Conservation (phyloP, 2,888 invertebrate genomes). For the Thecophora atra region DNA sequence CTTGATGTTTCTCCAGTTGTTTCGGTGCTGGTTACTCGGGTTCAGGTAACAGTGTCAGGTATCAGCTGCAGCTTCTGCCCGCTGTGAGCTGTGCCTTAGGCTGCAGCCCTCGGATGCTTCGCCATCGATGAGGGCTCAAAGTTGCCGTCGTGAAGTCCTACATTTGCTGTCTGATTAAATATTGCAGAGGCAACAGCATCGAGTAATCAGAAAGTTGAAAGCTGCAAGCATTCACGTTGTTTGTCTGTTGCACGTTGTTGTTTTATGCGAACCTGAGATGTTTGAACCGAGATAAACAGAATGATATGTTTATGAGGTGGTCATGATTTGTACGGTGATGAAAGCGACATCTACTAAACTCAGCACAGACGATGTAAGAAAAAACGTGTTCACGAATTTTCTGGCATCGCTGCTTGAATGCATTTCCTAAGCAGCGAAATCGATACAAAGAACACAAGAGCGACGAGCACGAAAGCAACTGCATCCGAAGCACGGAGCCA, state of each 20-base stretch:
- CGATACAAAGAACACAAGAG: neutral
- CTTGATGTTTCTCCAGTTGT: conserved; percentile 8
- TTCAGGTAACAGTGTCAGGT: conserved; percentile 31
- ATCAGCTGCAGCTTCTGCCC: conserved; percentile 31
- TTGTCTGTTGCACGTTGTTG: neutral
- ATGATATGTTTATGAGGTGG: neutral
- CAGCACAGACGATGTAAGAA: too few relatives aligned
- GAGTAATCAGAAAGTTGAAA: conserved; percentile 14
- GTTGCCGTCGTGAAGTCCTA: conserved; percentile 32
- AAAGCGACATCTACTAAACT: conserved; percentile 4
- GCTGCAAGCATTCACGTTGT: neutral
- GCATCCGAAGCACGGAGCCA: neutral
- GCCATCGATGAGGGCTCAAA: conserved; percentile 9
- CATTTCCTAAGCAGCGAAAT: too few relatives aligned
- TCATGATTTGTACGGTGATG: neutral
- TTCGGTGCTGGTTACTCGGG: conserved; percentile 5
- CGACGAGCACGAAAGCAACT: neutral
- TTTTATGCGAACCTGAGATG: conserved; percentile 4
- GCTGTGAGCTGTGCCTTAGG: neutral
- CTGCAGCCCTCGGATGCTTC: conserved; percentile 6
- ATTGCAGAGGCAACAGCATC: conserved; percentile 41
- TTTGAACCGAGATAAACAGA: neutral
- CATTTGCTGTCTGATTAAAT: conserved; percentile 23
- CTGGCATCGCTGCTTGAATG: neutral
- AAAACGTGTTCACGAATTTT: neutral